Conservation (phyloP, 2,888 invertebrate genomes). For the Ormia ochracea region DNA sequence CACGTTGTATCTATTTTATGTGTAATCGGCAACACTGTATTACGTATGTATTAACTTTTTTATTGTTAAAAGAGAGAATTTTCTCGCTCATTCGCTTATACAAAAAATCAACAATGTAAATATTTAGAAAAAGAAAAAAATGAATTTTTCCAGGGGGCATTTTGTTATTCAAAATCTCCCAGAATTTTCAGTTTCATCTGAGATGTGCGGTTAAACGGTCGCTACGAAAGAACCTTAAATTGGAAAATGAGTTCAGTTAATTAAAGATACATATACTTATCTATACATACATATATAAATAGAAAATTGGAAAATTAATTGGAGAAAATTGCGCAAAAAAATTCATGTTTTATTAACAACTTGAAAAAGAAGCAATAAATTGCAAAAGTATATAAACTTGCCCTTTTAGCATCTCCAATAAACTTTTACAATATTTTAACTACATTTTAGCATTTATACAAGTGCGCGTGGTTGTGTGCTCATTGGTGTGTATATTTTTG, state of each 20-base stretch:
- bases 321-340: background rate
- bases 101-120: background rate
- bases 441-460: background rate
- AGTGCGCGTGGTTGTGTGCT: background rate
- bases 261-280: background rate
- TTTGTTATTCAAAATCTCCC: constrained; percentile 69
- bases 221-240: constrained; percentile 62
- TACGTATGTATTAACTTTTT: background rate
- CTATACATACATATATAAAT: background rate
- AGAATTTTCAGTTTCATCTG: constrained; percentile 76
- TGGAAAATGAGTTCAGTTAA: background rate
- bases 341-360: background rate
- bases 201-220: constrained; percentile 75
- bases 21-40: background rate
- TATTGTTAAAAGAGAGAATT: background rate
- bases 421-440: constrained; percentile 11
- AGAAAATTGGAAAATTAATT: background rate
- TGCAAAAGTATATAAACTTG: background rate
- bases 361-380: background rate
- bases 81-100: background rate
- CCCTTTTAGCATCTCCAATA: background rate
- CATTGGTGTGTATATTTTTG: constrained; percentile 6
- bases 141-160: constrained; percentile 68
- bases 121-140: constrained; percentile 13
- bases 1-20: no score